phyloP scores from a whole-genome alignment of 2,113 vertebrate genomes.

The Polyodon spathula region DNA sequence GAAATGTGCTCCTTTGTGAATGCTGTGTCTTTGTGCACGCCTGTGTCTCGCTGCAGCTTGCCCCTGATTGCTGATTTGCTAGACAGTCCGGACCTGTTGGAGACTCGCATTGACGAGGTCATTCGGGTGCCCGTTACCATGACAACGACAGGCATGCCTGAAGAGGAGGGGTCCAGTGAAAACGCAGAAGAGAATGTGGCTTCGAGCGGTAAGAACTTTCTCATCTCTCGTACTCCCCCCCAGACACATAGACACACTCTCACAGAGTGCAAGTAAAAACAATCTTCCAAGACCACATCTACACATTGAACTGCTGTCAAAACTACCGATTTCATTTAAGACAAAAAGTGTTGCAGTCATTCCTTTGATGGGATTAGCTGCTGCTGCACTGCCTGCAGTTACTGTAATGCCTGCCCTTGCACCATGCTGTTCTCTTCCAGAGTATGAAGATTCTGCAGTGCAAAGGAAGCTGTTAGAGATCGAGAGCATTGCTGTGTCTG shows the following conservation, averaged over 20 bases:
- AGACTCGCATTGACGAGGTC: constrained; percentile 63
- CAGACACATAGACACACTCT: no score
- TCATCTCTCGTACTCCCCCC: no score
- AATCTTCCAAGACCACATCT: no score
- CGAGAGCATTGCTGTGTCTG: constrained; percentile 33
- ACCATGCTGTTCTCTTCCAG: constrained; percentile 24
- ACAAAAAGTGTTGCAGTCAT: no score
- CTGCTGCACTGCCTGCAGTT: no score
- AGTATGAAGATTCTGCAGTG: constrained; percentile 56
- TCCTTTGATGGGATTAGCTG: no score
- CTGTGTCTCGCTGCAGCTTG: constrained; percentile 50
- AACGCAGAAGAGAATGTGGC: constrained; percentile 39
- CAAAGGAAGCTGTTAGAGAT: constrained; percentile 74
- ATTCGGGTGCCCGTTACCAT: constrained; percentile 34
- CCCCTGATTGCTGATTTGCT: constrained; percentile 52
- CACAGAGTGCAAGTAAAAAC: no score
- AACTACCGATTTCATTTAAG: no score
- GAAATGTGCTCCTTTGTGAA: not conserved
- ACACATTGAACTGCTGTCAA: no score
- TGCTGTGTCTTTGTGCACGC: not conserved
- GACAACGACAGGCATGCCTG: constrained; percentile 31
- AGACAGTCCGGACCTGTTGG: constrained; percentile 58
- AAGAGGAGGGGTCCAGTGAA: constrained; percentile 42
- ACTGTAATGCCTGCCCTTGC: no score
- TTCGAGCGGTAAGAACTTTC: constrained; percentile 58